Percentiles rank a stretch among this genome's conserved stretches.
These are phyloP conservation scores for Aquila chrysaetos DNA, from an alignment of 2,797 vertebrate species.

Conservation along the genomic window DNA sequence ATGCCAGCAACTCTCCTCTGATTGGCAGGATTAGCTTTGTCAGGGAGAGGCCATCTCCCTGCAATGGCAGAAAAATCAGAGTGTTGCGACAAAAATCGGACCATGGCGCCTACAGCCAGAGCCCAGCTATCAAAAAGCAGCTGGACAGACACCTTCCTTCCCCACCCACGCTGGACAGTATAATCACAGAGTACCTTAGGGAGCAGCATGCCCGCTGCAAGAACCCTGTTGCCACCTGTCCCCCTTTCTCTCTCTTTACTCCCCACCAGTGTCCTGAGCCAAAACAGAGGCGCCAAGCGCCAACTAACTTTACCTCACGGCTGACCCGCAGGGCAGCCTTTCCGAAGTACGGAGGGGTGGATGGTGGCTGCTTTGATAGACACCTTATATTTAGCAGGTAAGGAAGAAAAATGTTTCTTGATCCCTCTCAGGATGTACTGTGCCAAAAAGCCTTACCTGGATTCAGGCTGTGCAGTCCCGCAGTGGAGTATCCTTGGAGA, in stretches of 20 bases:
- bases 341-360: constrained; percentile 97
- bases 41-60: constrained; percentile 86
- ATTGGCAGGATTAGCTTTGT: constrained; percentile 96
- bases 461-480: neutral
- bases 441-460: neutral
- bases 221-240: constrained; percentile 98
- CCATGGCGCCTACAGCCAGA: constrained; percentile 97
- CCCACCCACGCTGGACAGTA: constrained; percentile 94
- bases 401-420: constrained; percentile 32
- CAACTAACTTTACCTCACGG: constrained; percentile 94
- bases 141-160: constrained; percentile 96
- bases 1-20: constrained; percentile 80
- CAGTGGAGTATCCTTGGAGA: neutral
- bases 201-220: constrained; percentile 99
- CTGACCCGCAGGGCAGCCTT: constrained; percentile 92
- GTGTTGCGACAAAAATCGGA: constrained; percentile 97
- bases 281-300: constrained; percentile 98
- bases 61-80: constrained; percentile 87
- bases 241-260: constrained; percentile 98
- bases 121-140: constrained; percentile 98
- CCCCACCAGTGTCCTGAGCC: constrained; percentile 99
- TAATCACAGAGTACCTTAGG: constrained; percentile 98
- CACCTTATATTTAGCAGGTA: constrained; percentile 99
- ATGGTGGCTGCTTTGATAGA: constrained; percentile 97
- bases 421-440: neutral